These are phyloP conservation scores for Phocoena sinus DNA, from an alignment of 2,113 vertebrate species.

Conservation along the genomic window DNA sequence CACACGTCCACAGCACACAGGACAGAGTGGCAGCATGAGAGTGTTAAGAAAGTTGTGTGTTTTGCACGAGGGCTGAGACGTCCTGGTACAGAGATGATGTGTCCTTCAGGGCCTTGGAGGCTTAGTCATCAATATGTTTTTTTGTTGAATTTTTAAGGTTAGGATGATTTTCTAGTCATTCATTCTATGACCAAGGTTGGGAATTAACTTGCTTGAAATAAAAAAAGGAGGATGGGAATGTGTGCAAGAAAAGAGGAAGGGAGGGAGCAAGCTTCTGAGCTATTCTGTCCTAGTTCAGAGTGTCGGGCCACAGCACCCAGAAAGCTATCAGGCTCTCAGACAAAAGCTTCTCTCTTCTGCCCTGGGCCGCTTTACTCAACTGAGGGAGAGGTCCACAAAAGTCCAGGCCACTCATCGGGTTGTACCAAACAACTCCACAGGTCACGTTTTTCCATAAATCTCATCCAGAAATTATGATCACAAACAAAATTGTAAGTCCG, in stretches of 20 bases:
- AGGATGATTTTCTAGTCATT: background rate
- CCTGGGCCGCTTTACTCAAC: background rate
- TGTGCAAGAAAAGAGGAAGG: background rate
- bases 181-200: background rate
- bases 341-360: slow-evolving; percentile 48
- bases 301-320: background rate
- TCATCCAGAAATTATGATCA: slow-evolving; percentile 3
- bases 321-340: background rate
- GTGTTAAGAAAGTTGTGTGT: background rate
- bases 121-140: background rate
- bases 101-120: background rate
- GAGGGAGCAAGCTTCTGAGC: background rate
- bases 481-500: background rate
- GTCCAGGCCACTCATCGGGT: background rate
- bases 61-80: background rate
- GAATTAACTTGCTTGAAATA: background rate
- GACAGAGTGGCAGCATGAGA: background rate
- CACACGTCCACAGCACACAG: background rate
- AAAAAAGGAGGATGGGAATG: background rate
- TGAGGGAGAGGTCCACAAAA: background rate
- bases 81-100: background rate
- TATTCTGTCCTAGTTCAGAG: background rate
- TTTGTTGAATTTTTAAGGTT: background rate
- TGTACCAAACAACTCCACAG: background rate
- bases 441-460: background rate